Evolutionary conservation across 2,888 invertebrate species (phyloP).

Genomic region (Chesias legatella): DNA sequence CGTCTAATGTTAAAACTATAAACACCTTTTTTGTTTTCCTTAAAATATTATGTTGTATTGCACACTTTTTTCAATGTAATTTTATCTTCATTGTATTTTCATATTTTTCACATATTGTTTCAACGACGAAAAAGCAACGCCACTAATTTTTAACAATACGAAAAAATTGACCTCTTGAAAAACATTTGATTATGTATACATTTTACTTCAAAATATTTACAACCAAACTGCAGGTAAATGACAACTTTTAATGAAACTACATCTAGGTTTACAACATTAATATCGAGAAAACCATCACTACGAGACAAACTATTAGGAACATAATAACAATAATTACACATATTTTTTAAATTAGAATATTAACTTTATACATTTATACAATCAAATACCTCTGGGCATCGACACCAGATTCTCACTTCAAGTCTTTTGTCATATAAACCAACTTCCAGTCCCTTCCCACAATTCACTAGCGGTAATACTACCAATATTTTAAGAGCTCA

Average conservation of each 20-base stretch:
- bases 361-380: conserved; percentile 65
- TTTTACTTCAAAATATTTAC: conserved; percentile 19
- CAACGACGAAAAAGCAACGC: background rate
- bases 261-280: conserved; percentile 41
- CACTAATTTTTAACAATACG: background rate
- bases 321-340: conserved; percentile 72
- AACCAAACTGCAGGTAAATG: conserved; percentile 21
- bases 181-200: conserved; percentile 10
- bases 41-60: conserved; percentile 65
- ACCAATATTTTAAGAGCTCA: conserved; percentile 5
- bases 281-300: conserved; percentile 58
- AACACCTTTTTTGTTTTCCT: conserved; percentile 42
- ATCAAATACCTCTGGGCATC: conserved; percentile 8
- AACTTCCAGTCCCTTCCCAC: background rate
- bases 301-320: conserved; percentile 74
- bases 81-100: conserved; percentile 14
- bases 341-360: conserved; percentile 62
- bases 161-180: conserved; percentile 7
- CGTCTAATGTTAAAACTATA: conserved; percentile 27
- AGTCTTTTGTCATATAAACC: conserved; percentile 26
- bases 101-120: conserved; percentile 8
- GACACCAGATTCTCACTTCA: conserved; percentile 12
- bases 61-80: conserved; percentile 51
- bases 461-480: conserved; percentile 2
- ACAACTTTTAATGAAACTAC: conserved; percentile 13